phyloP scores from a whole-genome alignment of 2,888 invertebrate species.

The Dromius quadrimaculatus region DNA sequence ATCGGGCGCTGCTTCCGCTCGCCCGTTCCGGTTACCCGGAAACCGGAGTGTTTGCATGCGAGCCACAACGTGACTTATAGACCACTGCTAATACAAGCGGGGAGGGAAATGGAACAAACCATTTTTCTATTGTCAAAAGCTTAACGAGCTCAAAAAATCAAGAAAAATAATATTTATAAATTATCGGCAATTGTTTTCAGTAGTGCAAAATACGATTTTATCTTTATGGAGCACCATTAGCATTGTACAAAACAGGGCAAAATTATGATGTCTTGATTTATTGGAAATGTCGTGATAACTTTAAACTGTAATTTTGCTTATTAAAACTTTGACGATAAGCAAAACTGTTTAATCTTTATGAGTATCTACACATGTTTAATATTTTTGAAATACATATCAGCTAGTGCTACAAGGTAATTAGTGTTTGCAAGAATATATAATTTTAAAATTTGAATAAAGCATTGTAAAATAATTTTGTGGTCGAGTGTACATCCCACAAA shows the following conservation, averaged over 20 bases:
- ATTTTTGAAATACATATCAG: no score
- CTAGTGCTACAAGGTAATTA: no score
- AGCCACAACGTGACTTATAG: constrained; percentile 33
- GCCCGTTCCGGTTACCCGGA: constrained; percentile 63
- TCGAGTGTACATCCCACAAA: constrained; percentile 50
- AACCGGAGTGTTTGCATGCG: constrained; percentile 58
- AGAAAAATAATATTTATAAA: background rate
- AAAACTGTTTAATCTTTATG: background rate
- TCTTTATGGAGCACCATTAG: constrained; percentile 19
- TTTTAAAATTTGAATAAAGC: no score
- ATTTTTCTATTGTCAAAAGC: background rate
- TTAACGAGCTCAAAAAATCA: background rate
- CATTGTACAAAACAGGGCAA: background rate
- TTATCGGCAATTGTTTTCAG: background rate
- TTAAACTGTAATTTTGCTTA: constrained; percentile 20
- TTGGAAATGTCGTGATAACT: constrained; percentile 21
- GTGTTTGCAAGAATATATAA: no score
- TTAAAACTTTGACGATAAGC: background rate
- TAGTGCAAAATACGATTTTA: background rate
- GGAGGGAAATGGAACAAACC: constrained; percentile 1
- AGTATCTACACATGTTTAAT: no score
- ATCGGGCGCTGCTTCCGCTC: constrained; percentile 62
- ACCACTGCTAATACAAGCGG: constrained; percentile 17
- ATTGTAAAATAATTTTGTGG: constrained; percentile 48
- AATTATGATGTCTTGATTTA: constrained; percentile 29